Percentiles rank a stretch among this genome's conserved stretches.
phyloP scores from a whole-genome alignment of 2,113 vertebrate species.

The Albula goreensis region DNA sequence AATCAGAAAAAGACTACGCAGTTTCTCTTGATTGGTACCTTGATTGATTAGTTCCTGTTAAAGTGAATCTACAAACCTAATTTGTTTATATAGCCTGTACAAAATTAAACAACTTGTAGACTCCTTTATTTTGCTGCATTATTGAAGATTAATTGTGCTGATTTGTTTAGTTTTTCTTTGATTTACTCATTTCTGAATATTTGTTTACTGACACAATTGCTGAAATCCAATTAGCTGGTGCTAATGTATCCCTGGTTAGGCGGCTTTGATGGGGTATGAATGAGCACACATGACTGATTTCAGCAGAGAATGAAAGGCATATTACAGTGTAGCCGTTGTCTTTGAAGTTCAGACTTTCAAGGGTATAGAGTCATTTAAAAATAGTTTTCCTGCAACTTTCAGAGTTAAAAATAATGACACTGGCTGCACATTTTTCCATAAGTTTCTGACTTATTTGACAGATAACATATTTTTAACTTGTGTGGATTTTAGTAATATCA shows the following conservation, averaged over 20 bases:
- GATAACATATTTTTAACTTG: too few species aligned
- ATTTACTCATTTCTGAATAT: neutral
- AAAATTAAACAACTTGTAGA: conserved; percentile 4
- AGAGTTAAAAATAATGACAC: too few species aligned
- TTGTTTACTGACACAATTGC: conserved; percentile 6
- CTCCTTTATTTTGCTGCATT: neutral
- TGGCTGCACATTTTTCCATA: too few species aligned
- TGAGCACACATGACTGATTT: neutral
- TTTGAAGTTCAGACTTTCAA: conserved; percentile 4
- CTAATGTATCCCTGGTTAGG: neutral
- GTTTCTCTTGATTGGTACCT: neutral
- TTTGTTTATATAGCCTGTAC: neutral
- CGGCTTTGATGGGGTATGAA: neutral
- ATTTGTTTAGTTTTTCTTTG: conserved; percentile 6
- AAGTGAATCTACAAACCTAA: neutral
- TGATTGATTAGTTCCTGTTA: neutral
- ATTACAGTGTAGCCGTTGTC: neutral
- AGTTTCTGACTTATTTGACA: too few species aligned
- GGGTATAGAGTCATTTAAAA: neutral
- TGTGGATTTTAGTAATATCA: too few species aligned
- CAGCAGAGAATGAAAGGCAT: neutral
- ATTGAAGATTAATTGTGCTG: neutral
- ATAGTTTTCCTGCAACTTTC: neutral
- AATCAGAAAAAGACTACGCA: neutral
- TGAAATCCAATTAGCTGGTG: conserved; percentile 3